Base-by-base conservation (phyloP, 2,113 vertebrate genomes). In the Ameiurus melas region DNA sequence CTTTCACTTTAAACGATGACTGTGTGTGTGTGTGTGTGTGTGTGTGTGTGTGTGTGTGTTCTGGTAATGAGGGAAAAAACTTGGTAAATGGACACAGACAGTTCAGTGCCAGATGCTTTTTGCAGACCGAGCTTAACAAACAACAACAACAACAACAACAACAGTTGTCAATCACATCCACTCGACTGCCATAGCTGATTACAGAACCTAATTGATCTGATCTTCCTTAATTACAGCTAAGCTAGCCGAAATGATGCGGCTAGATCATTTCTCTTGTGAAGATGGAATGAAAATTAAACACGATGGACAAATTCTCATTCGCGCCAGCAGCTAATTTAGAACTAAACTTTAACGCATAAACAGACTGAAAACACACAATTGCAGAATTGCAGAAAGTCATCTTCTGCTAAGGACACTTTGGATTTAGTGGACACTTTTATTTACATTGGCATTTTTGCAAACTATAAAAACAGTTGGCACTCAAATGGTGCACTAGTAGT, bases 161-260 rank as follows among this genome's bases (percentile, higher is more conserved):
- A 39, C 83, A 36, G 66, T 30, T 84, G 83, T 25, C 64, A 71
- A 70, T 85, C 83, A 85, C 13, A 70, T 27, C 14, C 62, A 51
- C 62, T 47, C 20, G 39, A 47, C 60, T 22, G 12, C 36, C 22
- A 36, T 25, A 58, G 53, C 9, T 39, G 66, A 85, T 58, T 85
- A 57, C 30, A 39, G 68, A 70, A 39, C 20, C 22, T 73, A 73
- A 85, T 58, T 73, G 62, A 73, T 73, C 2, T 3, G 17, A 70
- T 84, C 84, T 57, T 20, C 20, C 57, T 30, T 55, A 30, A 53
- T 71, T 57, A 33, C 30, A 85, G 66, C 33, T 19, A 85, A 55
- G 62, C 39, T 66, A 70, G 55, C 51, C 22, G 64, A 10, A 47
- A 55, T 55, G 55, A 33, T 53, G 8, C 30, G 9, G 19, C 5